phyloP scores from a whole-genome alignment of 1,140 invertebrate species.

The Sminthurinus signatus region DNA sequence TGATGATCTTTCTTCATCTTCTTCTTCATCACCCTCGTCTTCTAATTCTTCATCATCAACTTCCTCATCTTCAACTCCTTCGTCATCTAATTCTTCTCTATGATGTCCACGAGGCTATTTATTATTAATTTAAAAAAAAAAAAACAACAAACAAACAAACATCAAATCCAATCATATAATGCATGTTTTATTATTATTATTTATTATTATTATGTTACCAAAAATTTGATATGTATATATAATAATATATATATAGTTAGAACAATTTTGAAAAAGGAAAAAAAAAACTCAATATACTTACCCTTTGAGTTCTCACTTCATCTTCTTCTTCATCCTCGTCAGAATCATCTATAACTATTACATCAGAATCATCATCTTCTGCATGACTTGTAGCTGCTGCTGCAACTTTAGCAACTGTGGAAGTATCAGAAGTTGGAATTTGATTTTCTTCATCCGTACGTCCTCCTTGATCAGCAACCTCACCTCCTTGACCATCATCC shows the following conservation, averaged over 20 bases:
- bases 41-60: slow-evolving; percentile 42
- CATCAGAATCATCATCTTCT: slow-evolving; percentile 41
- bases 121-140: too few species aligned
- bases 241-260: too few species aligned
- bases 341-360: slow-evolving; percentile 42
- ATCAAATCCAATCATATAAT: too few species aligned
- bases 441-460: slow-evolving; percentile 37
- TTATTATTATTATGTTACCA: too few species aligned
- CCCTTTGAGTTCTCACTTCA: slow-evolving; percentile 42
- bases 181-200: too few species aligned
- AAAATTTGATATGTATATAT: too few species aligned
- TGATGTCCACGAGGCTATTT: not conserved
- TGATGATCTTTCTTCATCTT: slow-evolving; percentile 34
- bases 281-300: too few species aligned
- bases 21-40: slow-evolving; percentile 22
- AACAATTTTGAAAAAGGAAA: too few species aligned
- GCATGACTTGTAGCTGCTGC: slow-evolving; percentile 16
- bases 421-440: slow-evolving; percentile 36
- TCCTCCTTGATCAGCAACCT: slow-evolving; percentile 53
- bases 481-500: slow-evolving; percentile 48
- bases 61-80: slow-evolving; percentile 43
- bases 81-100: slow-evolving; percentile 34
- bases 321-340: slow-evolving; percentile 43
- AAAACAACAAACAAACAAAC: too few species aligned
- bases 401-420: slow-evolving; percentile 27